A percentile compares a stretch with the other conserved stretches of the same genome.
These are phyloP conservation scores for Germaria angustata DNA, from an alignment of 2,888 invertebrate species.

Conservation along the genomic window DNA sequence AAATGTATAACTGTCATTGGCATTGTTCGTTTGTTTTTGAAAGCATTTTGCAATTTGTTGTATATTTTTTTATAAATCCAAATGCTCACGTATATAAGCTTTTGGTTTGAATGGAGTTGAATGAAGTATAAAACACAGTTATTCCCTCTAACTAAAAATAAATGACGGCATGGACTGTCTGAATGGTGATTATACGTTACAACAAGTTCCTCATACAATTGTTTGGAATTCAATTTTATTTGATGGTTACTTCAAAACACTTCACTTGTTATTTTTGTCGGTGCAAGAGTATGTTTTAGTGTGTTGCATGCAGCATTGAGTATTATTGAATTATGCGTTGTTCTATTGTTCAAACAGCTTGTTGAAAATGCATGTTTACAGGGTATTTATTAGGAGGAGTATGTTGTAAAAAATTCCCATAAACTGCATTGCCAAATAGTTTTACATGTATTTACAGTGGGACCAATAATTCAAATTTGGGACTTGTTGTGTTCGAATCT, in stretches of 20 bases:
- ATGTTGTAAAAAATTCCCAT: background rate
- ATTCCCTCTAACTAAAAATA: constrained; percentile 34
- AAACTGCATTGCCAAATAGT: constrained; percentile 32
- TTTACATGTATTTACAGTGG: constrained; percentile 26
- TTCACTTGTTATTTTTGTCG: constrained; percentile 43
- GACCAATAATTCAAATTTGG: too few species aligned
- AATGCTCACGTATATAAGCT: background rate
- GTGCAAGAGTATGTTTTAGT: background rate
- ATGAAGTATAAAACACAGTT: constrained; percentile 48
- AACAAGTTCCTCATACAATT: constrained; percentile 17
- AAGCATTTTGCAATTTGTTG: constrained; percentile 22
- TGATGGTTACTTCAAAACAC: constrained; percentile 52
- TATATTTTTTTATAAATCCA: constrained; percentile 12
- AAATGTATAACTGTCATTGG: constrained; percentile 63
- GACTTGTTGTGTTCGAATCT: too few species aligned
- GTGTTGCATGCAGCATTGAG: constrained; percentile 13
- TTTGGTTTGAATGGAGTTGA: constrained; percentile 16
- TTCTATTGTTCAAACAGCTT: constrained; percentile 52
- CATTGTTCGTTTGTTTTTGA: constrained; percentile 57
- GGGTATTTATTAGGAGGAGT: constrained; percentile 28
- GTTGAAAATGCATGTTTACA: constrained; percentile 56
- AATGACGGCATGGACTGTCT: background rate
- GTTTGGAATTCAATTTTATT: constrained; percentile 51
- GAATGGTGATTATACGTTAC: constrained; percentile 8
- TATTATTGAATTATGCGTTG: constrained; percentile 55